phyloP scores from a whole-genome alignment of 2,113 vertebrate species.

The Pipa parva region DNA sequence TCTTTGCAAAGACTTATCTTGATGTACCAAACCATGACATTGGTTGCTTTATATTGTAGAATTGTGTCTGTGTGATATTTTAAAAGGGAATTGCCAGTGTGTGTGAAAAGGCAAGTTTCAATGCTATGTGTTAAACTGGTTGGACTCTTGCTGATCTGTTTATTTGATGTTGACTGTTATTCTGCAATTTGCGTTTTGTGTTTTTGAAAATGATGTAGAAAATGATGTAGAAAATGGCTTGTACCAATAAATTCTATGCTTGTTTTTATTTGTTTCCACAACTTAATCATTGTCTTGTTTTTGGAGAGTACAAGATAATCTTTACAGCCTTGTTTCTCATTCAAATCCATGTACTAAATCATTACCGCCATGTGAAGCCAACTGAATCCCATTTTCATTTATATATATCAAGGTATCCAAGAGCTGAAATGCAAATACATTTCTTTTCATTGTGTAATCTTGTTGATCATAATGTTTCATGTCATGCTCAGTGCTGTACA shows the following conservation, averaged over 20 bases:
- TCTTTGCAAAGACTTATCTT: no score
- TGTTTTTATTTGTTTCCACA: conserved; percentile 28
- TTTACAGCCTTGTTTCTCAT: conserved; percentile 27
- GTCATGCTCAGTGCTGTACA: conserved; percentile 11
- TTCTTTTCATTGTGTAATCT: conserved; percentile 10
- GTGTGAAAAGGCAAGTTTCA: no score
- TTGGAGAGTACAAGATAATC: conserved; percentile 25
- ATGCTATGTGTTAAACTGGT: no score
- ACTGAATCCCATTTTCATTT: conserved; percentile 18
- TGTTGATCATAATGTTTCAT: conserved; percentile 1
- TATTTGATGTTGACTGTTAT: no score
- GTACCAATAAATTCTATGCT: conserved; percentile 18
- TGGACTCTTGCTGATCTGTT: no score
- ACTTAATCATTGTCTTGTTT: conserved; percentile 38
- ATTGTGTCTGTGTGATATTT: no score
- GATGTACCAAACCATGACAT: no score
- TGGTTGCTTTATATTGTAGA: no score
- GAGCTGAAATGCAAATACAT: conserved; percentile 32
- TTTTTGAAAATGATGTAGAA: no score
- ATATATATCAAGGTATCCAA: conserved; percentile 21
- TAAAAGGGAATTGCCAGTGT: no score
- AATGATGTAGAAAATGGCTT: conserved; percentile 26
- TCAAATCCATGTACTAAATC: conserved; percentile 33
- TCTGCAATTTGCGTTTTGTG: background rate
- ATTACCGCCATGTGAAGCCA: conserved; percentile 33